A percentile compares a stretch with the other conserved stretches of the same genome.
Evolutionary conservation across 1,140 invertebrate species (phyloP).

Genomic region (Meloidogyne chitwoodi): DNA sequence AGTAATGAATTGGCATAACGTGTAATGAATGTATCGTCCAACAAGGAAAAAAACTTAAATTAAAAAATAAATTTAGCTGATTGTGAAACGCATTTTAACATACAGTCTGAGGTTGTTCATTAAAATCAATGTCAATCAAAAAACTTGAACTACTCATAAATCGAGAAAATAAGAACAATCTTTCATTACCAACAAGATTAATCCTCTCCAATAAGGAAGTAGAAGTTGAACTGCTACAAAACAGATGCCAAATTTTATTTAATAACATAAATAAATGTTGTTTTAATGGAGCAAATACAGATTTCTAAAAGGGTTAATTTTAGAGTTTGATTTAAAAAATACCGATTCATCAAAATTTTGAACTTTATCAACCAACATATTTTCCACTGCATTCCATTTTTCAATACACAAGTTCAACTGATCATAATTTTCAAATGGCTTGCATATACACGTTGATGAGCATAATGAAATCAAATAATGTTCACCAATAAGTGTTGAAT

Average conservation of each 20-base stretch:
- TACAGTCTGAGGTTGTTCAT: background rate
- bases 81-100: background rate
- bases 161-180: background rate
- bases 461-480: background rate
- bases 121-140: background rate
- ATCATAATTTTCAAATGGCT: background rate
- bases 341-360: background rate
- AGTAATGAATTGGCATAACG: background rate
- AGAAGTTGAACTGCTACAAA: background rate
- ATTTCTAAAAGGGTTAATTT: background rate
- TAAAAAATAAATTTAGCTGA: background rate
- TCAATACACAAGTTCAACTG: background rate
- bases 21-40: conserved; percentile 2
- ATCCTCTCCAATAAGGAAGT: background rate
- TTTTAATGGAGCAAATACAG: background rate
- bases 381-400: background rate
- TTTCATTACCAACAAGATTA: background rate
- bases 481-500: background rate
- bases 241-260: background rate
- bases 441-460: background rate
- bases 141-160: background rate
- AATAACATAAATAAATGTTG: background rate
- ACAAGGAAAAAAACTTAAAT: background rate
- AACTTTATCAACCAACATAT: background rate
- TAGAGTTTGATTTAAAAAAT: background rate